These are phyloP conservation scores for Acrocephalus arundinaceus DNA, from an alignment of 2,113 vertebrate species.

Conservation along the genomic window DNA sequence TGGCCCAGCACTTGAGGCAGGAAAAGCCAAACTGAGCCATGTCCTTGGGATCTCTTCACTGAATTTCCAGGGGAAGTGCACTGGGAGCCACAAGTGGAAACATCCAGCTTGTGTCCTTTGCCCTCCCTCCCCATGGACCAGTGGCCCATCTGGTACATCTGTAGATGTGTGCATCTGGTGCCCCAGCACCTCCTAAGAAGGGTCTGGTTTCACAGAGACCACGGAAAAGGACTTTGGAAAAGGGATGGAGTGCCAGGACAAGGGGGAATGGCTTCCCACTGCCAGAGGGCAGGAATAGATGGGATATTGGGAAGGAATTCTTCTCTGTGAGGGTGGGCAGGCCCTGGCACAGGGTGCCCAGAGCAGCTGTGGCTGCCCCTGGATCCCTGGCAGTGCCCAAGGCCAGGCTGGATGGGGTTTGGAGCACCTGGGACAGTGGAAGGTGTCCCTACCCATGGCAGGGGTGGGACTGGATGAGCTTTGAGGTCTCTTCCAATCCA, in stretches of 20 bases:
- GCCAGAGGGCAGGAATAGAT: neutral
- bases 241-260: neutral
- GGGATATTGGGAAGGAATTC: neutral
- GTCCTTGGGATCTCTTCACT: neutral
- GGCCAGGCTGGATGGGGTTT: fast-evolving
- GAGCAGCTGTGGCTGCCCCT: neutral
- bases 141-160: neutral
- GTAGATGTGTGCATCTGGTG: neutral
- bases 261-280: neutral
- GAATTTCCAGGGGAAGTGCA: neutral
- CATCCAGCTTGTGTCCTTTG: neutral
- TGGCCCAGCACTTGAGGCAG: neutral
- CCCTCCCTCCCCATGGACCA: neutral
- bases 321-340: fast-evolving
- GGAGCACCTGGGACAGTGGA: neutral
- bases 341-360: neutral
- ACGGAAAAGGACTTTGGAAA: neutral
- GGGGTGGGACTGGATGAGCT: neutral
- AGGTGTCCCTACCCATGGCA: neutral
- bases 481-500: neutral
- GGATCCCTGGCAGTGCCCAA: neutral
- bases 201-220: neutral
- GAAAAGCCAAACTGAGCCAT: neutral
- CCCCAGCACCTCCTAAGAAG: neutral
- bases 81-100: neutral